These are phyloP conservation scores for Lepidocyrtoides sp. DNA, from an alignment of 2,888 invertebrate genomes.

Conservation along the genomic window DNA sequence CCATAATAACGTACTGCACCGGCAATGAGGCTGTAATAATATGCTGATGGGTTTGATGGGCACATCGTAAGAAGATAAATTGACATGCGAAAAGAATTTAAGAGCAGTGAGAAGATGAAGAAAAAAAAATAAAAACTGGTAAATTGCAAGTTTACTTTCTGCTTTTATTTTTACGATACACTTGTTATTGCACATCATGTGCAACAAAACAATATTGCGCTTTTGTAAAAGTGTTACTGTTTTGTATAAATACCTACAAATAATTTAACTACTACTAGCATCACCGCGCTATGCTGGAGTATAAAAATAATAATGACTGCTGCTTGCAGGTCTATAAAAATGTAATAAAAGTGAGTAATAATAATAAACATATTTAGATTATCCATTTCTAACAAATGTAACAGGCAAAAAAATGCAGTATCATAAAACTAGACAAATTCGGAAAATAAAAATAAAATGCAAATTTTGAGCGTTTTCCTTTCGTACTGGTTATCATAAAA, in stretches of 20 bases:
- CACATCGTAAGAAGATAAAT: conserved; percentile 39
- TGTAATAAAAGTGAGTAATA: conserved; percentile 37
- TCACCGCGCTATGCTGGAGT: background rate
- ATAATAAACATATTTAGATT: conserved; percentile 35
- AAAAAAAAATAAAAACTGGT: too few relatives aligned
- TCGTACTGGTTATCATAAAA: background rate
- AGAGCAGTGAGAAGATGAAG: background rate
- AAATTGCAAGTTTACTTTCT: conserved; percentile 42
- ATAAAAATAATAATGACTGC: background rate
- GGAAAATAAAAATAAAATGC: conserved; percentile 30
- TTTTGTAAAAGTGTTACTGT: conserved; percentile 8
- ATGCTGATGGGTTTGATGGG: conserved; percentile 45
- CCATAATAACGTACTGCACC: background rate
- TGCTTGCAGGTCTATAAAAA: conserved; percentile 38
- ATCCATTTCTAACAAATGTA: conserved; percentile 19
- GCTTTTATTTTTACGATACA: conserved; percentile 6
- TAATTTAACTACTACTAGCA: background rate
- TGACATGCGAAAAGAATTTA: conserved; percentile 22
- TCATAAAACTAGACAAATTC: conserved; percentile 59
- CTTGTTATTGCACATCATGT: background rate
- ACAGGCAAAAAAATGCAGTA: conserved; percentile 16
- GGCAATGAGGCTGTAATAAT: background rate
- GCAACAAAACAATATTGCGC: conserved; percentile 20
- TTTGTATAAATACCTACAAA: background rate
- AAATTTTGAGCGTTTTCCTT: conserved; percentile 14